Evolutionary conservation across 2,888 invertebrate genomes (phyloP), one percentile per base, ranked within the genome.

Genomic region (Exocentrus adspersus): DNA sequence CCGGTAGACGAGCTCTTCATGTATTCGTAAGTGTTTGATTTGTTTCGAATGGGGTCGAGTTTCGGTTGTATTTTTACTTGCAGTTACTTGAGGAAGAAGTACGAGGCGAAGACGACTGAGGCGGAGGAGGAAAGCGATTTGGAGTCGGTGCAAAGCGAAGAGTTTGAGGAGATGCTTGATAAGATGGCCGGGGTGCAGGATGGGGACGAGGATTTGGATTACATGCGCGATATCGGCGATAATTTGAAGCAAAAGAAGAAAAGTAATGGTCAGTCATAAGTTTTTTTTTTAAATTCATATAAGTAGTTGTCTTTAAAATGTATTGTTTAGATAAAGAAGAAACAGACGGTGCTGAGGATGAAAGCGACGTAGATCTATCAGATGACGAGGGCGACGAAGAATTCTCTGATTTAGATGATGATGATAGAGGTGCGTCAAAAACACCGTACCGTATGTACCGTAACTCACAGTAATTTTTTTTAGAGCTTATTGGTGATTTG

Each of bases 1-100:
- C 97, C 97, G 0, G 93, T 93, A 0, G 98, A 98, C 75, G 98
- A 98, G 81, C 85, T 87, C 64, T 97, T 93, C 81, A 86, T 95
- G 72, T 92, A 94, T 56, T 77, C 73, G 80, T 82, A 75, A 79
- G 77, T 61, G 48, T 52, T 37, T 20, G 51, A 12, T 54, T 10
- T 41, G 2, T 32, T 32, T 10, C n/a, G n/a, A n/a, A n/a, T n/a
- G n/a, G n/a, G n/a, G n/a, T n/a, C n/a, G n/a, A n/a, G n/a, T n/a
- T n/a, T n/a, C n/a, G n/a, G n/a, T n/a, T n/a, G n/a, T n/a, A n/a
- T n/a, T n/a, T n/a, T n/a, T 72, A 67, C 78, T 73, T 82, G 77
- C 76, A 90, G 89, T 75, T 91, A 88, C 79, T 83, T 91, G 30
- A 87, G 85, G 67, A 81, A 81, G 48, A 85, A 83, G 68, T 82